A percentile compares a stretch with the other conserved stretches of the same genome.
phyloP scores from a whole-genome alignment of 2,113 vertebrate genomes.

The Rattus rattus region DNA sequence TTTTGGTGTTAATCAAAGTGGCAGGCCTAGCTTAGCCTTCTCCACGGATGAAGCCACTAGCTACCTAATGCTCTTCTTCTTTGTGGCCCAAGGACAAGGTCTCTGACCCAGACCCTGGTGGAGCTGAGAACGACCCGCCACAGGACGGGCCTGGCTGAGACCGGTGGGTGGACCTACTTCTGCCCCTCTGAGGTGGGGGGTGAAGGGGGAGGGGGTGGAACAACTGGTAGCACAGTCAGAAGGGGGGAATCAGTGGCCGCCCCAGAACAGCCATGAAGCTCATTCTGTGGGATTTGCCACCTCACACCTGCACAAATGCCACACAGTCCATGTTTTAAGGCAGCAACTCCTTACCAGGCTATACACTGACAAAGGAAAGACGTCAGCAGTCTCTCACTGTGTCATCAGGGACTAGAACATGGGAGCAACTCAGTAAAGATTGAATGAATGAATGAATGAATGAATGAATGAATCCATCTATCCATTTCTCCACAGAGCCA shows the following conservation, averaged over 20 bases:
- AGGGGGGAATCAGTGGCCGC: not conserved
- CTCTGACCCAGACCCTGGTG: not conserved
- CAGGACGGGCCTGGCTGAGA: not conserved
- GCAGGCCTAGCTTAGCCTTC: not conserved
- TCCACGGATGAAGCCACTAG: not conserved
- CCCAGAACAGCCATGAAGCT: not conserved
- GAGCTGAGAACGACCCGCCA: not conserved
- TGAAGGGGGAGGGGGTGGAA: not conserved
- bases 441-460: not conserved
- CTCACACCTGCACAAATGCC: not conserved
- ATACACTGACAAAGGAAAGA: not conserved
- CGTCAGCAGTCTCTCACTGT: not conserved
- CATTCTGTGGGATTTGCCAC: not conserved
- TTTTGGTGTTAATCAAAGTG: constrained; percentile 25
- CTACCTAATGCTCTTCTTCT: not conserved
- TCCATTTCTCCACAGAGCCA: not conserved
- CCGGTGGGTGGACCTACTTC: accelerated
- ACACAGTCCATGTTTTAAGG: not conserved
- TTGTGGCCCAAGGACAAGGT: not conserved
- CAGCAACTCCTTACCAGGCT: not conserved
- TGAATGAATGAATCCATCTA: not conserved
- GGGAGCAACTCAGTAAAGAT: not conserved
- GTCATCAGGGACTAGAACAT: not conserved
- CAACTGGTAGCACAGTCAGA: not conserved
- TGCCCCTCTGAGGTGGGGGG: not conserved